Base-by-base conservation (phyloP, 2,113 vertebrate species). In the Caranx ignobilis region DNA sequence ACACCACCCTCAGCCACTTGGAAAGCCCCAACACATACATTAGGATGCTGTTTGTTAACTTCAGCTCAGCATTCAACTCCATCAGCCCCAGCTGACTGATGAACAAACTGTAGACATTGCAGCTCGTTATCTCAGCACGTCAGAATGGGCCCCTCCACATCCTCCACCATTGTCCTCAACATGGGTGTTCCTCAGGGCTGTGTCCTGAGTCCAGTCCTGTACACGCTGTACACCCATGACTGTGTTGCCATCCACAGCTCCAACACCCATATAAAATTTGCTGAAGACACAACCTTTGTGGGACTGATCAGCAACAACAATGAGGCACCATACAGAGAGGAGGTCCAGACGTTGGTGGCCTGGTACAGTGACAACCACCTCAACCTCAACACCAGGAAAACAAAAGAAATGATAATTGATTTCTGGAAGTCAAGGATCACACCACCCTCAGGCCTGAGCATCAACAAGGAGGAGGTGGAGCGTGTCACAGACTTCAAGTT, bases 31-130 rank as follows among this genome's bases (percentile, higher is more conserved):
- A 26, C n/a, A 55, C 52, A 10, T 21, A 55, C 52, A 55, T 55
- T n/a, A 55, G n/a, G 52, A 55, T 55, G 52, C 52, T 55, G 52
- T 55, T 55, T 55, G 52, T 55, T 55, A 6, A 55, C 52, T 55
- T 55, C 52, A 55, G 19, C n/a, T 55, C n/a, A 9, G 52, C 52
- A 55, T 43, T 43, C 41, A 43, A 43, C 41, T 43, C 41, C 41
- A 43, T 43, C 41, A 43, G 41, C 41, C 41, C 52, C 19, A 55
- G 19, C n/a, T 5, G 16, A 21, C 52, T 55, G 52, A 4, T 26
- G n/a, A 55, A 55, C 19, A 55, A 26, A 55, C 19, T 55, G 52
- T 1, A 55, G 41, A 43, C 41, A 43, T 11, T 43, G 41, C 41
- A 43, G 11, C 41, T 43, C 11, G 41, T 6, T 2, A 43, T 11